Evolutionary conservation across 1,140 invertebrate genomes (phyloP), one percentile per base, ranked within the genome.

Genomic region (Diprion similis): DNA sequence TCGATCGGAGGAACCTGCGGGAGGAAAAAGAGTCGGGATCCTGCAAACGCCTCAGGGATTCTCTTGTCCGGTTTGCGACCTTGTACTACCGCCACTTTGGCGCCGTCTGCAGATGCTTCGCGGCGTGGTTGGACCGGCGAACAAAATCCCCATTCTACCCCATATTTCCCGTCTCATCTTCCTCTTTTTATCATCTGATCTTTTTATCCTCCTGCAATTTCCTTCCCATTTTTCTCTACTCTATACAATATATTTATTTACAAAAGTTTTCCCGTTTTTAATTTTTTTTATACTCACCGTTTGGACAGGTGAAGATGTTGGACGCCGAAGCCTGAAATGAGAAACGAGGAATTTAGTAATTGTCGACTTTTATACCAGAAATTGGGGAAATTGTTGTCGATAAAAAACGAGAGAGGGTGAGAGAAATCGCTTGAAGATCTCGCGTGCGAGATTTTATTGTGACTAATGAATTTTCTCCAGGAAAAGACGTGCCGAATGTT

Each of bases 301-400:
- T 92, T 82, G 91, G 91, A 90, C 91, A 92, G 78, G 89, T 91
- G 86, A 92, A 92, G 81, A 92, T 83, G 81, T 90, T 88, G 68
- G 83, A 84, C 67, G 82, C 72, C 73, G 85, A 88, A 78, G 89
- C 88, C 91, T 92, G 91, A 68, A 92, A 92, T 79, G 84, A 80
- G 84, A 82, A 81, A 79, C 79, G 78, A 75, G 76, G 71, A 79
- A 66, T 71, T 72, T 67, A 74, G 76, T 78, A 3, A 37, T 37
- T 37, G 6, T 59, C n/a, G 7, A 59, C 4, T 59, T 59, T 59
- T 8, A 59, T 77, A 73, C 17, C 59, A 46, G n/a, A 70, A 66
- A 76, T 70, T 9, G 45, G 15, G 69, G 47, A 10, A 66, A 70
- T 73, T 67, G 37, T 68, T 64, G 64, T n/a, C 66, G 47, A 72